Base-by-base conservation (phyloP, 2,113 vertebrate genomes). In the Leiothrix lutea region DNA sequence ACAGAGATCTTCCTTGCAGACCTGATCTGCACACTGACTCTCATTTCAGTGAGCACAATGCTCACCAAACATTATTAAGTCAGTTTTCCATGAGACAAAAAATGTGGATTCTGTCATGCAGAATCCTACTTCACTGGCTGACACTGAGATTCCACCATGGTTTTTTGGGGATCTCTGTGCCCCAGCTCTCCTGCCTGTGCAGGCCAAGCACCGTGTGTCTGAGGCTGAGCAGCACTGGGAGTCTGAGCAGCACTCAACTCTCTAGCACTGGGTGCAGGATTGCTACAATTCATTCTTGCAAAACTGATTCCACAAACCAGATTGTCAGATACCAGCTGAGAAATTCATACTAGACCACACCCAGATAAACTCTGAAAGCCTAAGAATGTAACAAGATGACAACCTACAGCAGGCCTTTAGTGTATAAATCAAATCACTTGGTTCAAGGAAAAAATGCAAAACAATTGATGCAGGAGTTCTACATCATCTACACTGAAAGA, bases 301-400 rank as follows among this genome's bases (percentile, higher is more conserved):
- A 93, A 96, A 97, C 88, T 53, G 40, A 93, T 86, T 74, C 94
- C 69, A 93, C 95, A 96, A 96, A 94, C 88, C 92, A 96, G 94
- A 95, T 51, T 77, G 79, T 93, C 93, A 90, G 95, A 97, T 96
- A 96, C 90, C 6, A 86, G 65, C 80, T 81, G 61, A 94, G 92
- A 96, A 95, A 92, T 70, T 92, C 92, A 71, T 36, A 40, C 86
- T 36, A 72, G 48, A 77, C 94, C 92, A 96, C 96, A 96, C 96
- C 96, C 94, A 94, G 90, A 83, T 33, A 91, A 94, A 1, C 48
- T 94, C 86, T 64, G 60, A 92, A 83, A 88, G 82, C n/a, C 35
- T 36, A 56, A 61, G 72, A 78, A 75, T 80, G 64, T 64, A 93
- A 71, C 82, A 61, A 92, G 65, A 71, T 15, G 56, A 73, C 5